These are phyloP conservation scores for Apostichopus leukothele DNA, from an alignment of 53 echinoderm and acorn worm species.

Conservation along the genomic window DNA sequence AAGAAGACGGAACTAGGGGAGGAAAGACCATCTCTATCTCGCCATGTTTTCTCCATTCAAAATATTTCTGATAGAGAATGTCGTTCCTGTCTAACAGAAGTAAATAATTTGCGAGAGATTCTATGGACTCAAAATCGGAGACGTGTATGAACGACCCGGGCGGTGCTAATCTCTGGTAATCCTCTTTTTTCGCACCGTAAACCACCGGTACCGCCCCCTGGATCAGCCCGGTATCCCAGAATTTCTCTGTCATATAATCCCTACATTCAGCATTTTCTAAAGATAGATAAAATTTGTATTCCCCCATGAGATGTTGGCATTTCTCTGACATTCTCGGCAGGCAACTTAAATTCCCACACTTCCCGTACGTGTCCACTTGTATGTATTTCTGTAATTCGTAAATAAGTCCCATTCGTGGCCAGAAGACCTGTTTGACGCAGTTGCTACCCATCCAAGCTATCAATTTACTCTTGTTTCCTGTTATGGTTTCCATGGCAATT, in stretches of 20 bases:
- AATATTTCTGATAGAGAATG: conserved; percentile 62
- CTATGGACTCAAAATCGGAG: conserved; percentile 71
- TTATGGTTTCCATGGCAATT: conserved; percentile 16
- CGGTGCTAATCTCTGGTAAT: conserved; percentile 70
- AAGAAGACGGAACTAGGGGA: conserved; percentile 52
- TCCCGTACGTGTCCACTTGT: conserved; percentile 73
- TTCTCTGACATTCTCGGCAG: conserved; percentile 71
- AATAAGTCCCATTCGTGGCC: conserved; percentile 80
- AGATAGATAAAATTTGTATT: conserved; percentile 85
- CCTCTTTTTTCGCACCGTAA: conserved; percentile 69
- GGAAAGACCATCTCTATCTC: conserved; percentile 60
- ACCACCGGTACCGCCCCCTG: conserved; percentile 80
- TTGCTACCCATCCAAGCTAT: conserved; percentile 95
- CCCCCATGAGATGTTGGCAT: conserved; percentile 69
- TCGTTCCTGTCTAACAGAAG: conserved; percentile 60
- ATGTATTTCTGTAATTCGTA: conserved; percentile 61
- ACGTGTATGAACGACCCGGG: conserved; percentile 79
- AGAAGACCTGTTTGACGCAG: conserved; percentile 74
- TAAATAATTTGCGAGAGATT: conserved; percentile 68
- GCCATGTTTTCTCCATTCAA: conserved; percentile 74
- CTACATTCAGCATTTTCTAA: conserved; percentile 82
- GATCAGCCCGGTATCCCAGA: conserved; percentile 72
- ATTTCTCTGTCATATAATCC: conserved; percentile 80
- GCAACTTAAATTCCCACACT: conserved; percentile 82
- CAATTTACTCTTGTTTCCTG: conserved; percentile 54